phyloP scores from a whole-genome alignment of 2,113 vertebrate genomes.

The Anguilla rostrata region DNA sequence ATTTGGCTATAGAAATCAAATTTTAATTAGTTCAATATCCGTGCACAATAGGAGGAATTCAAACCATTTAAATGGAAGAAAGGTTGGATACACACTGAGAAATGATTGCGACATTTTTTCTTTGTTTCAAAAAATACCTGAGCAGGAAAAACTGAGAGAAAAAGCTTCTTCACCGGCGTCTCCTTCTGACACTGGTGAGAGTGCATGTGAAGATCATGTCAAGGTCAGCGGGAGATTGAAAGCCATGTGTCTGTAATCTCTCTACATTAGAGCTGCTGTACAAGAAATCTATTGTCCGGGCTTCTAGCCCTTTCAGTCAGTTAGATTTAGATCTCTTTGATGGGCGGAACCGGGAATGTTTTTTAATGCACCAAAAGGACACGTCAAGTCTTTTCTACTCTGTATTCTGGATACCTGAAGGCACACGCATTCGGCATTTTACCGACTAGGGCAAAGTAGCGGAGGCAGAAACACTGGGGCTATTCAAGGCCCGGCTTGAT shows the following conservation, averaged over 20 bases:
- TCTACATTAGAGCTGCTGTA: slow-evolving; percentile 15
- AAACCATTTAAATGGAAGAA: background rate
- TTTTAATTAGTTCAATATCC: no score
- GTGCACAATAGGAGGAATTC: background rate
- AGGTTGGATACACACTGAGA: background rate
- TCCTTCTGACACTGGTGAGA: background rate
- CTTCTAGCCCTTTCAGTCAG: background rate
- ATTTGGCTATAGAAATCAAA: no score
- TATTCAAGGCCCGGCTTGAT: no score
- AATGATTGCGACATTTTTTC: background rate
- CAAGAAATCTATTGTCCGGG: background rate
- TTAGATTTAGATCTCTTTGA: slow-evolving; percentile 9
- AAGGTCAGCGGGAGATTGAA: slow-evolving; percentile 17
- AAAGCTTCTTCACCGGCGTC: background rate
- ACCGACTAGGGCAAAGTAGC: background rate
- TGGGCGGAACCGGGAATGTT: slow-evolving; percentile 16
- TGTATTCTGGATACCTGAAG: background rate
- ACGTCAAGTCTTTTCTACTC: background rate
- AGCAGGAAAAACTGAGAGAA: no score
- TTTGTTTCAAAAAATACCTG: background rate
- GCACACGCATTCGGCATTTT: background rate
- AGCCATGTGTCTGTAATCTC: slow-evolving; percentile 9
- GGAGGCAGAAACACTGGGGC: no score
- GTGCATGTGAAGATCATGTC: slow-evolving; percentile 3
- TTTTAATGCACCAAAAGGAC: slow-evolving; percentile 16